Evolutionary conservation across 2,113 vertebrate species (phyloP).

Genomic region (Chloebia gouldiae): DNA sequence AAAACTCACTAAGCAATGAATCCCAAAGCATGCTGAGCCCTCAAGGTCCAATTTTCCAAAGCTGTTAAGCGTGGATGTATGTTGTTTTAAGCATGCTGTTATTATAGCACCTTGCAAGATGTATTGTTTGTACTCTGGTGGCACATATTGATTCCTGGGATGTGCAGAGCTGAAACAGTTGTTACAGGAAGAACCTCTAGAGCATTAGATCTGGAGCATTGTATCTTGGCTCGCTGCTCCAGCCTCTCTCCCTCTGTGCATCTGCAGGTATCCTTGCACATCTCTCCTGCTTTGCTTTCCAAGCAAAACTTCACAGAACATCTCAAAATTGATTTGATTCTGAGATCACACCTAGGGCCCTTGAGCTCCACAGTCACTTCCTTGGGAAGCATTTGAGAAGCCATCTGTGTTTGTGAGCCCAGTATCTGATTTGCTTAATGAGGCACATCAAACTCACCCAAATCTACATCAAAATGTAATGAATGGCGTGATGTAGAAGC

Average conservation of each 20-base stretch:
- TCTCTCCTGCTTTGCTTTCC: background rate
- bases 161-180: background rate
- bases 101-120: background rate
- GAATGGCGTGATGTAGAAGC: background rate
- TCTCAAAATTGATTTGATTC: background rate
- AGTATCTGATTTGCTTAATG: background rate
- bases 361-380: background rate
- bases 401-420: background rate
- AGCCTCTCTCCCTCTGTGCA: background rate
- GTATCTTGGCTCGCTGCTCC: background rate
- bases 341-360: background rate
- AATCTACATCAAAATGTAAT: background rate
- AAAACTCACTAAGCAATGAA: background rate
- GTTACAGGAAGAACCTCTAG: background rate
- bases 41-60: background rate
- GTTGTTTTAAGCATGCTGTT: conserved; percentile 14
- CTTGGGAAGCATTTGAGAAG: background rate
- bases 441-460: background rate
- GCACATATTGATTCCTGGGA: background rate
- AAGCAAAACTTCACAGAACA: background rate
- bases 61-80: background rate
- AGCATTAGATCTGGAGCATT: background rate
- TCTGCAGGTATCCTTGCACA: background rate
- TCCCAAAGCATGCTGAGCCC: background rate
- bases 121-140: background rate